Conservation (phyloP, 2,797 vertebrate species). For the Anguilla megastoma region DNA sequence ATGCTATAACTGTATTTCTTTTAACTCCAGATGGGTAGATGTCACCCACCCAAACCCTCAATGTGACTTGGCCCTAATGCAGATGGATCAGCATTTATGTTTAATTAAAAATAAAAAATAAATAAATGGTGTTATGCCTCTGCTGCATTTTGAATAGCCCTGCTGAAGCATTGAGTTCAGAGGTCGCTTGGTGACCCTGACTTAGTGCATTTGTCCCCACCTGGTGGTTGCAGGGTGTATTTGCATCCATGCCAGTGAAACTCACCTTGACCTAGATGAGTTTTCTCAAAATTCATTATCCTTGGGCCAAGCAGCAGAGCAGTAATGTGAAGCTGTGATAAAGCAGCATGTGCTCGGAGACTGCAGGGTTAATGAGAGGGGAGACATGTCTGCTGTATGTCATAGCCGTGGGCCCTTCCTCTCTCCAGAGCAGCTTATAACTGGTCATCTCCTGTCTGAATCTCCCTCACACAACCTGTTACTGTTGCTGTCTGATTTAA, state of each 20-base stretch:
- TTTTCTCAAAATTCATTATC: neutral
- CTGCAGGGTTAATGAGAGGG: constrained; percentile 14
- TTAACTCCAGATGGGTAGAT: neutral
- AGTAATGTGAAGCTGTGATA: neutral
- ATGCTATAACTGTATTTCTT: neutral
- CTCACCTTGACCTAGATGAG: neutral
- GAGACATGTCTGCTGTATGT: neutral
- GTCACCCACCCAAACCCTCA: neutral
- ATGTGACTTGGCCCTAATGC: neutral
- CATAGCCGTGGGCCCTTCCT: neutral
- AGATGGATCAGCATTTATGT: constrained; percentile 1
- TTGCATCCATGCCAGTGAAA: neutral
- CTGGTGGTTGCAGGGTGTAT: neutral
- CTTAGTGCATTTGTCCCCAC: neutral
- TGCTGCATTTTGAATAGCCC: neutral
- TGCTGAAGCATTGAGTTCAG: neutral
- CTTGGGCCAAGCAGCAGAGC: neutral
- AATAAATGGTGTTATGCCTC: constrained; percentile 1
- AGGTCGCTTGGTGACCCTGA: neutral
- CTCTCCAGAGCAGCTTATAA: neutral
- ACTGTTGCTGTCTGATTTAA: neutral
- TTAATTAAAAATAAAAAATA: neutral
- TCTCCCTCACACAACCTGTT: neutral
- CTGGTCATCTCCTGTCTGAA: neutral
- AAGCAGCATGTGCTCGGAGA: constrained; percentile 9